Conservation (phyloP, 2,888 invertebrate genomes). For the Lomographa bimaculata region DNA sequence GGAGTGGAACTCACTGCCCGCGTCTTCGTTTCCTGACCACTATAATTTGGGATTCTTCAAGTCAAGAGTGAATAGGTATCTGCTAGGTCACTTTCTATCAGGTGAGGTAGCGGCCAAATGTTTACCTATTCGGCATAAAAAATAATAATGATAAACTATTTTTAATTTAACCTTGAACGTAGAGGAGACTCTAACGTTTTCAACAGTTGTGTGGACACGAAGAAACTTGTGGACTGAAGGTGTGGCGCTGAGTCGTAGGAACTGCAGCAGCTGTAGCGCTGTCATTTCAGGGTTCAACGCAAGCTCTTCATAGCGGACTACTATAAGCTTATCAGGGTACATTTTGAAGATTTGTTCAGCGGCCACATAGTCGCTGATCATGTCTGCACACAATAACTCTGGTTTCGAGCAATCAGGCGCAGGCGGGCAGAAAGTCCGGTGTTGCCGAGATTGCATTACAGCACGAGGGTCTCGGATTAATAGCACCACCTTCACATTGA, state of each 20-base stretch:
- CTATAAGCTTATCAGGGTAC: conserved; percentile 90
- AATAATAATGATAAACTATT: too few relatives aligned
- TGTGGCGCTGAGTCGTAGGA: conserved; percentile 88
- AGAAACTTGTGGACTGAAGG: conserved; percentile 88
- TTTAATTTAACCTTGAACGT: conserved; percentile 94
- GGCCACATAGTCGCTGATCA: conserved; percentile 91
- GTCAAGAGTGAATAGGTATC: too few relatives aligned
- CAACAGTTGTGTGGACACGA: conserved; percentile 91
- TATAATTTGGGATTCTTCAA: too few relatives aligned
- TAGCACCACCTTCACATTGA: conserved; percentile 89
- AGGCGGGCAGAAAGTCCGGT: conserved; percentile 90
- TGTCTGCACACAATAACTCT: conserved; percentile 89
- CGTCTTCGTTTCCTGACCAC: too few relatives aligned
- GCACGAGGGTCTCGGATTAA: conserved; percentile 94
- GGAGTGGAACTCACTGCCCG: too few relatives aligned
- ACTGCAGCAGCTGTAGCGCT: conserved; percentile 88
- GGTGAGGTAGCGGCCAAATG: too few relatives aligned
- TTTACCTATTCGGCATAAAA: too few relatives aligned
- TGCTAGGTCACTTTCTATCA: too few relatives aligned
- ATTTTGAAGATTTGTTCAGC: conserved; percentile 86
- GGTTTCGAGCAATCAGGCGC: conserved; percentile 92
- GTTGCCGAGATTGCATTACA: conserved; percentile 92
- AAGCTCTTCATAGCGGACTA: conserved; percentile 92
- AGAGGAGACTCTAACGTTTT: conserved; percentile 92
- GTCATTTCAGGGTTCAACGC: conserved; percentile 89